Evolutionary conservation across 2,113 vertebrate genomes (phyloP).

Genomic region (Eurystomus gularis): DNA sequence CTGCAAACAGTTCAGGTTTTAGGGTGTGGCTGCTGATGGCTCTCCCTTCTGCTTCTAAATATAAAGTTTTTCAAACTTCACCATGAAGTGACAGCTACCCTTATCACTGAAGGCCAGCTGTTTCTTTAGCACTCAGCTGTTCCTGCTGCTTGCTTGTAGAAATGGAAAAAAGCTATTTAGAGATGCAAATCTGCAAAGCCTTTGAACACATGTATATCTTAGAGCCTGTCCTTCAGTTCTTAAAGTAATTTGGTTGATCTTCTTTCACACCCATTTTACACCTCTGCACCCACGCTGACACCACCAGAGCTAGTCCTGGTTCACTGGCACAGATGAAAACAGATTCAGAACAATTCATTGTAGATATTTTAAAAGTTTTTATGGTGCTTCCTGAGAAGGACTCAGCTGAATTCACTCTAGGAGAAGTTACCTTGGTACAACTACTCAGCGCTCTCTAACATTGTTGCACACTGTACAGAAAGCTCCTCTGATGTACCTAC

Average conservation of each 20-base stretch:
- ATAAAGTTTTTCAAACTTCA: constrained; percentile 36
- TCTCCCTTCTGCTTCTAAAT: constrained; percentile 46
- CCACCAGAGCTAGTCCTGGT: not conserved
- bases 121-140: constrained; percentile 45
- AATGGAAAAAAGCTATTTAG: constrained; percentile 60
- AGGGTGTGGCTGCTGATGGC: constrained; percentile 21
- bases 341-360: not conserved
- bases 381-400: not conserved
- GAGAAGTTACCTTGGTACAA: not conserved
- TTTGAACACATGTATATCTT: not conserved
- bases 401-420: not conserved
- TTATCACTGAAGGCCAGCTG: constrained; percentile 61
- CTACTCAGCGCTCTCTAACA: not conserved
- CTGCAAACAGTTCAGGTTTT: not conserved
- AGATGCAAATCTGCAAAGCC: constrained; percentile 25
- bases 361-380: not conserved
- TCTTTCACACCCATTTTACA: not conserved
- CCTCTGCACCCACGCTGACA: not conserved
- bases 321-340: not conserved
- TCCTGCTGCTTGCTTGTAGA: not conserved
- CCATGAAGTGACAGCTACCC: constrained; percentile 3
- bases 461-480: not conserved
- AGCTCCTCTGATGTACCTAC: not conserved
- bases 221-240: not conserved
- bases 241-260: not conserved